Percentiles rank a stretch among this genome's conserved stretches.
Conservation (phyloP, 2,797 vertebrate species). For the Phyllotis vaccarum region DNA sequence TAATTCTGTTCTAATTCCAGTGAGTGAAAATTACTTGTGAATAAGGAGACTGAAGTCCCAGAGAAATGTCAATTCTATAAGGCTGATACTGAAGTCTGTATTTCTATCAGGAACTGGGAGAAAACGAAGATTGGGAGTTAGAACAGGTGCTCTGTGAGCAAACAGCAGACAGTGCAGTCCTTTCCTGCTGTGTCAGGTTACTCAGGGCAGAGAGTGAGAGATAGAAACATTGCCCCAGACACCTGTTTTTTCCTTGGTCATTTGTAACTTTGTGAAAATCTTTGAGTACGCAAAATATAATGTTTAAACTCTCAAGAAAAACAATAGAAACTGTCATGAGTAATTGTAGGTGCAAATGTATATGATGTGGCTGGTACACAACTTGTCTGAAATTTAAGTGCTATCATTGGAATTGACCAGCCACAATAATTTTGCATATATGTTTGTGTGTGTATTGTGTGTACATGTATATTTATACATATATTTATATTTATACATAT, state of each 20-base stretch:
- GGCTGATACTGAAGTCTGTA: not conserved
- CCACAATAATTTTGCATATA: not conserved
- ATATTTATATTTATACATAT: not conserved
- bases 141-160: not conserved
- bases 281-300: not conserved
- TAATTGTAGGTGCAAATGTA: not conserved
- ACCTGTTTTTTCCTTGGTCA: not conserved
- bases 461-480: not conserved
- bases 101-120: not conserved
- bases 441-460: not conserved
- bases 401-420: not conserved
- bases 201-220: not conserved
- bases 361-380: not conserved
- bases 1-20: not conserved
- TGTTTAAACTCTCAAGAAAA: not conserved
- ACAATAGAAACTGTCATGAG: not conserved
- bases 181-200: not conserved
- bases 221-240: not conserved
- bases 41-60: not conserved
- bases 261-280: not conserved
- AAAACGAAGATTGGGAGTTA: not conserved
- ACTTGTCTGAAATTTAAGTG: not conserved
- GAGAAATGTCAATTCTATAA: not conserved
- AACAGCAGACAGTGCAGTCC: rapidly evolving
- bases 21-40: not conserved